Conservation (phyloP, 1,140 invertebrate species). For the Proctacanthus coquilletti region DNA sequence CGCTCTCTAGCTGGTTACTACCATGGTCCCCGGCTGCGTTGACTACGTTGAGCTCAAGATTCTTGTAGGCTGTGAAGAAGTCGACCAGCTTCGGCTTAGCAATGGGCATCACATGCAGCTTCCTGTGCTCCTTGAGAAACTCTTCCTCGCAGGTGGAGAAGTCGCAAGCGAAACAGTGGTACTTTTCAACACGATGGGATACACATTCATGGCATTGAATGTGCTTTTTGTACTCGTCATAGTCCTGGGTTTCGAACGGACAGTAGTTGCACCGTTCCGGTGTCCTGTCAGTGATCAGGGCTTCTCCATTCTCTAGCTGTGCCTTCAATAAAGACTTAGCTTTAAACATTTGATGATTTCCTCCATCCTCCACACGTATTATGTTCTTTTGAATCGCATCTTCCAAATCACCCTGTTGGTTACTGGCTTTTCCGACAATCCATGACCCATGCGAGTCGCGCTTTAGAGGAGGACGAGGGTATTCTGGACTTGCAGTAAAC, state of each 20-base stretch:
- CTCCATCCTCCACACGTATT: slow-evolving; percentile 14
- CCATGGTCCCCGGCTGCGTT: slow-evolving; percentile 9
- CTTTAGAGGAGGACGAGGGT: slow-evolving; percentile 30
- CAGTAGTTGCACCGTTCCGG: slow-evolving; percentile 36
- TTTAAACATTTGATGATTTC: slow-evolving; percentile 11
- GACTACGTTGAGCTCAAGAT: slow-evolving; percentile 24
- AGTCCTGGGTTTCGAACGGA: slow-evolving; percentile 19
- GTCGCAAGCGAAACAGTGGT: slow-evolving; percentile 67
- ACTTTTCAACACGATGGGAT: slow-evolving; percentile 48
- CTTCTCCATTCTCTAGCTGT: slow-evolving; percentile 18
- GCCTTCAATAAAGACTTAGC: slow-evolving; percentile 22
- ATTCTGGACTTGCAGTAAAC: slow-evolving; percentile 42
- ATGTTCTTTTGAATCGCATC: slow-evolving; percentile 14
- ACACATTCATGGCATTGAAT: slow-evolving; percentile 52
- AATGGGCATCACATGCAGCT: slow-evolving; percentile 22
- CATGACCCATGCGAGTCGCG: slow-evolving; percentile 30
- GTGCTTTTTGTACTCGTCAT: slow-evolving; percentile 16
- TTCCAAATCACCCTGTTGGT: background rate
- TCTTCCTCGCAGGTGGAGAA: slow-evolving; percentile 43
- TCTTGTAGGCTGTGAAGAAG: slow-evolving; percentile 24
- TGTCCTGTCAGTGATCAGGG: slow-evolving; percentile 2
- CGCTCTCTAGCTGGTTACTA: background rate
- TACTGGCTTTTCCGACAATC: slow-evolving; percentile 21
- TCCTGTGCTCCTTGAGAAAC: slow-evolving; percentile 20
- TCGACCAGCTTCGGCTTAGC: slow-evolving; percentile 20